Percentiles rank a stretch among this genome's conserved stretches.
These are phyloP conservation scores for Strigamia transsilvanica DNA, from an alignment of 2,888 invertebrate species.

Conservation along the genomic window DNA sequence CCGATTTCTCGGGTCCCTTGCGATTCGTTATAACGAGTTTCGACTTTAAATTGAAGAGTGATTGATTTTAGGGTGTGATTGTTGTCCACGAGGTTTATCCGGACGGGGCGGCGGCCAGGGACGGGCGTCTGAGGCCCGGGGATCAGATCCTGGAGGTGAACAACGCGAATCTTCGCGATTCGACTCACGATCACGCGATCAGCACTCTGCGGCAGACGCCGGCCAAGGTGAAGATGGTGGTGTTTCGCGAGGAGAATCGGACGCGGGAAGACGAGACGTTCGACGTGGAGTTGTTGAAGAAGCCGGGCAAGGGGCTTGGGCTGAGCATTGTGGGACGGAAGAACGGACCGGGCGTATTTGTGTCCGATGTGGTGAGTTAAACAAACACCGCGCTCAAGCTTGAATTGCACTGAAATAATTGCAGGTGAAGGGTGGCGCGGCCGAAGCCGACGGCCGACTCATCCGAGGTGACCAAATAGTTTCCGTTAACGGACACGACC, in stretches of 20 bases:
- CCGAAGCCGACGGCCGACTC: conserved; percentile 83
- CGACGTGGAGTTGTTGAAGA: conserved; percentile 85
- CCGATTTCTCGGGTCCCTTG: too few relatives aligned
- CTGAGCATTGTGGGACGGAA: conserved; percentile 83
- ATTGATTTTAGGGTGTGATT: conserved; percentile 90
- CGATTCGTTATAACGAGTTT: too few relatives aligned
- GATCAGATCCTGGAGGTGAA: conserved; percentile 95
- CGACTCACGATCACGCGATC: conserved; percentile 84
- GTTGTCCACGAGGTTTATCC: conserved; percentile 92
- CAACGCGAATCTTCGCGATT: conserved; percentile 78
- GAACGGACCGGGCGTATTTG: conserved; percentile 82
- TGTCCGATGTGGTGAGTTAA: conserved; percentile 87
- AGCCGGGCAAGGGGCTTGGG: conserved; percentile 87
- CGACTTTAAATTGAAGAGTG: too few relatives aligned
- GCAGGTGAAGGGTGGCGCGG: conserved; percentile 86
- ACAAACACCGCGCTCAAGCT: too few relatives aligned
- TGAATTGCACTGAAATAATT: too few relatives aligned
- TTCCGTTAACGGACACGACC: conserved; percentile 86
- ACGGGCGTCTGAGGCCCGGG: conserved; percentile 87
- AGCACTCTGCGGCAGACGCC: conserved; percentile 84
- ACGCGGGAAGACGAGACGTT: conserved; percentile 74
- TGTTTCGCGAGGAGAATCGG: conserved; percentile 72
- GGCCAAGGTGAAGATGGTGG: conserved; percentile 81
- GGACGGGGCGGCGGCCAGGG: conserved; percentile 88
- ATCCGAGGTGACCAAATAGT: conserved; percentile 91